Percentiles rank a stretch among this genome's conserved stretches.
Conservation (phyloP, 2,888 invertebrate genomes). For the Drosophila emarginata region DNA sequence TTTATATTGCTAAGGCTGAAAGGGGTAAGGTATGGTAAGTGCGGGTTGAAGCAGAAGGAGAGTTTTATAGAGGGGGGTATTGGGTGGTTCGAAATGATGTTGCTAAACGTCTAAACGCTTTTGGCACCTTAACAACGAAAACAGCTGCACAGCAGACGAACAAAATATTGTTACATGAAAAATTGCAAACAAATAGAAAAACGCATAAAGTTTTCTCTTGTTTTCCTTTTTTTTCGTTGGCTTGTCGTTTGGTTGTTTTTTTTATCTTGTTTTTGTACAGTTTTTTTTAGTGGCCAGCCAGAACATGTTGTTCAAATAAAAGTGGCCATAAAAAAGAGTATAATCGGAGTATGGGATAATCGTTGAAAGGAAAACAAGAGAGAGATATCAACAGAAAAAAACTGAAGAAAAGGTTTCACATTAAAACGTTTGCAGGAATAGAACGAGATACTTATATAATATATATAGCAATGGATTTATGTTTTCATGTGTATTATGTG, state of each 20-base stretch:
- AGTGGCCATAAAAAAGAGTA: slow-evolving; percentile 40
- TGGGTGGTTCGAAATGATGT: slow-evolving; percentile 9
- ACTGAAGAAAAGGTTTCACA: slow-evolving; percentile 1
- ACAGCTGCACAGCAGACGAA: slow-evolving; percentile 58
- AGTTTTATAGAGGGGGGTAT: not conserved
- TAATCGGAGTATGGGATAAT: slow-evolving; percentile 16
- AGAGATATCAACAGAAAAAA: no score
- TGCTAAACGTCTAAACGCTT: slow-evolving; percentile 49
- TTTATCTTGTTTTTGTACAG: slow-evolving; percentile 12
- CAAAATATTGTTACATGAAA: slow-evolving; percentile 62
- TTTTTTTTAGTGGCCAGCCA: slow-evolving; percentile 25
- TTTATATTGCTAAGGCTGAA: not conserved
- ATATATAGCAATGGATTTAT: slow-evolving; percentile 5
- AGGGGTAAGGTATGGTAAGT: slow-evolving; percentile 1
- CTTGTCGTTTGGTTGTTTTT: slow-evolving; percentile 17
- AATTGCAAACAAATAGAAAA: slow-evolving; percentile 56
- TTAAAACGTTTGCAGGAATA: not conserved
- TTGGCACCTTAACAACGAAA: slow-evolving; percentile 67
- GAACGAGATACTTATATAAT: not conserved
- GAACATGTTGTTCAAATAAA: slow-evolving; percentile 40
- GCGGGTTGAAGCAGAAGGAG: not conserved
- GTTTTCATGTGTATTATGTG: not conserved
- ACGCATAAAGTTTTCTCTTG: slow-evolving; percentile 12
- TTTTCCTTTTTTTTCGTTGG: not conserved
- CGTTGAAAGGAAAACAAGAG: not conserved